phyloP scores from a whole-genome alignment of 2,888 invertebrate genomes.

The Branchellion lobata region DNA sequence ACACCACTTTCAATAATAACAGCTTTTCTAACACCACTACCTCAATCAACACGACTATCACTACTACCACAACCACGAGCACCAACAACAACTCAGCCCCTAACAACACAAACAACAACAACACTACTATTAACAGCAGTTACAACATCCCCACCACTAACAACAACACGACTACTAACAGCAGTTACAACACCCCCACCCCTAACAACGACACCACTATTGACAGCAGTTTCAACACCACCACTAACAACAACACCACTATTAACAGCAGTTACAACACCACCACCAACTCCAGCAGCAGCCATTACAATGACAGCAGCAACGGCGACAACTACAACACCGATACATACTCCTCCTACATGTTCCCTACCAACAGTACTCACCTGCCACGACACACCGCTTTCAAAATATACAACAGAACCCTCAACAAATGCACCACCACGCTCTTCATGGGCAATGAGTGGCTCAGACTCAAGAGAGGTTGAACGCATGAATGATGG shows the following conservation, averaged over 20 bases:
- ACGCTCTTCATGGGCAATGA: not conserved
- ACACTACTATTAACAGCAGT: too few species aligned
- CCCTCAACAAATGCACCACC: not conserved
- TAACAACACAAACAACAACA: too few species aligned
- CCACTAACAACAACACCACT: not conserved
- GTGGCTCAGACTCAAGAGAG: not conserved
- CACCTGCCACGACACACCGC: not conserved
- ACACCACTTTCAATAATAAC: too few species aligned
- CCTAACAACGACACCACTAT: too few species aligned
- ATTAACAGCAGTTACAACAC: not conserved
- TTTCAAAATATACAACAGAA: not conserved
- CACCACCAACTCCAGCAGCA: not conserved
- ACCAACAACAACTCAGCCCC: too few species aligned
- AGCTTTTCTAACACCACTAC: too few species aligned
- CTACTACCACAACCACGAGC: too few species aligned
- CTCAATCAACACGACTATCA: too few species aligned
- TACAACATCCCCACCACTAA: too few species aligned
- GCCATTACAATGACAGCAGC: not conserved
- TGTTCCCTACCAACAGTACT: not conserved
- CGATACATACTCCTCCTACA: not conserved
- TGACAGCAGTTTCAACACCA: not conserved
- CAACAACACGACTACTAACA: too few species aligned
- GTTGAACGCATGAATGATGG: too few species aligned
- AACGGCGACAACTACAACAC: not conserved
- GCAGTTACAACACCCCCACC: too few species aligned